phyloP scores from a whole-genome alignment of 2,797 vertebrate species.

The Novumbra hubbsi region DNA sequence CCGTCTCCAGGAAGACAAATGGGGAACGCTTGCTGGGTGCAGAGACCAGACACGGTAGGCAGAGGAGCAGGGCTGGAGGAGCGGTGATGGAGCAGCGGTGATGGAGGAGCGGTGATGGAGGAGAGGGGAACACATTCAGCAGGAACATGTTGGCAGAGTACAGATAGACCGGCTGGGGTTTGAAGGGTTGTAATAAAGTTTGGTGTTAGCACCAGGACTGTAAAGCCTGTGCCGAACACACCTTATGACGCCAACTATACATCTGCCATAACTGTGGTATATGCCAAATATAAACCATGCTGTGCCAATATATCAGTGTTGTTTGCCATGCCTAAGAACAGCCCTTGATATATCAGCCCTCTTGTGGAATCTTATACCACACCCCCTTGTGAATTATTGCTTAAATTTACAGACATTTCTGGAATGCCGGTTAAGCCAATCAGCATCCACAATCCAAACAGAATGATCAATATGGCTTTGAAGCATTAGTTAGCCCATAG shows the following conservation, averaged over 20 bases:
- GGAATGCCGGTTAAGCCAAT: not conserved
- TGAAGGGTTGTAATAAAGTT: not conserved
- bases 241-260: not conserved
- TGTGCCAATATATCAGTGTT: too few relatives aligned
- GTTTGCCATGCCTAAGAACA: too few relatives aligned
- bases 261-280: not conserved
- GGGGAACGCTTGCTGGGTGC: conserved; percentile 17
- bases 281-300: too few relatives aligned
- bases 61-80: conserved; percentile 5
- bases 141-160: not conserved
- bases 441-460: not conserved
- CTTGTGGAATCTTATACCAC: too few relatives aligned
- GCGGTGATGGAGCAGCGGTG: too few relatives aligned
- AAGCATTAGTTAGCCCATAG: too few relatives aligned
- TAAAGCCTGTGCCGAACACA: not conserved
- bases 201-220: not conserved
- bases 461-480: too few relatives aligned
- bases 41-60: conserved; percentile 9
- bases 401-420: not conserved
- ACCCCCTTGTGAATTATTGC: too few relatives aligned
- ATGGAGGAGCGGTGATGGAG: conserved; percentile 11
- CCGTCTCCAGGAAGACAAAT: conserved; percentile 44
- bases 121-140: not conserved
- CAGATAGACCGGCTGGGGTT: not conserved
- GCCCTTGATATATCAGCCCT: too few relatives aligned